phyloP scores from a whole-genome alignment of 2,113 vertebrate species.

The Indicator indicator region DNA sequence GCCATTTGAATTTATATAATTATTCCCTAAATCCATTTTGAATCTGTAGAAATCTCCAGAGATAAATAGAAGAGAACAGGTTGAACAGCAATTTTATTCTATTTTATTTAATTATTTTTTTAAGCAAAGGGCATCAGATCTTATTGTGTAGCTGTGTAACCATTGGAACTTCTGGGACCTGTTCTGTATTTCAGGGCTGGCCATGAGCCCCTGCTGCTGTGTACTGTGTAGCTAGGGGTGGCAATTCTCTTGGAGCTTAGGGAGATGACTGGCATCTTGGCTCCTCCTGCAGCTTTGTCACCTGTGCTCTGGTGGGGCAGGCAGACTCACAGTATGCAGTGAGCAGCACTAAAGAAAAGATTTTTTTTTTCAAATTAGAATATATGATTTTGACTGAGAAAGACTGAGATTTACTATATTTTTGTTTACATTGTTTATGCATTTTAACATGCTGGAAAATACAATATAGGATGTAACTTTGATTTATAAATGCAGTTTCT shows the following conservation, averaged over 20 bases:
- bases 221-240: accelerated
- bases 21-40: slow-evolving; percentile 24
- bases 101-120: not conserved
- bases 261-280: not conserved
- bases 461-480: not conserved
- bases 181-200: not conserved
- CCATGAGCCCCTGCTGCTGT: accelerated
- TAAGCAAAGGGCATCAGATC: not conserved
- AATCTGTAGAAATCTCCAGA: not conserved
- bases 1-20: slow-evolving; percentile 12
- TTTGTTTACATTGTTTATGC: not conserved
- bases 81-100: not conserved
- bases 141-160: not conserved
- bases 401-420: not conserved
- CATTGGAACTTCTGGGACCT: not conserved
- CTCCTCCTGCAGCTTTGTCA: not conserved
- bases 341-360: not conserved
- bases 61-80: not conserved
- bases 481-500: not conserved
- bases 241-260: not conserved
- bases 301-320: not conserved
- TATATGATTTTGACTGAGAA: not conserved
- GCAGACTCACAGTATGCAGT: not conserved
- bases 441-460: not conserved
- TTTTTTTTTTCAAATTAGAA: not conserved